These are phyloP conservation scores for Zootoca vivipara DNA, from an alignment of 2,113 vertebrate species.

Conservation along the genomic window DNA sequence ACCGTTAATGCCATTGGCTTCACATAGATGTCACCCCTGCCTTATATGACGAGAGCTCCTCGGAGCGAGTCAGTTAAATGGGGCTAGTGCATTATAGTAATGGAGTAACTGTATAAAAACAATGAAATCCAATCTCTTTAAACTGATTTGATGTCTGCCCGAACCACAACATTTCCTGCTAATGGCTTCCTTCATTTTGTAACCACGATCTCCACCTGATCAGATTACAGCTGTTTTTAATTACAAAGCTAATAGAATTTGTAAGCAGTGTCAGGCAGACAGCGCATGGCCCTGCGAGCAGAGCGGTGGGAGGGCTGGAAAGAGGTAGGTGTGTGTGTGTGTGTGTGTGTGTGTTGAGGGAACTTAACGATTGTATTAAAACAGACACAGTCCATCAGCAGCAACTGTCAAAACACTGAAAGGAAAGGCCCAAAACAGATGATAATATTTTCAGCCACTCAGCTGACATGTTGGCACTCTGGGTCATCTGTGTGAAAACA, in stretches of 20 bases:
- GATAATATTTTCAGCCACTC: neutral
- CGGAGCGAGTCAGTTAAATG: conserved; percentile 79
- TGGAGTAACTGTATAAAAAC: conserved; percentile 88
- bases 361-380: conserved; percentile 34
- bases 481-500: neutral
- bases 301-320: neutral
- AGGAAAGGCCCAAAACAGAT: conserved; percentile 4
- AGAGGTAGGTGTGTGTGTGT: neutral
- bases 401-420: conserved; percentile 41
- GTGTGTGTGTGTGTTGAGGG: neutral
- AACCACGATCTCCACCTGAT: conserved; percentile 84
- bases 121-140: conserved; percentile 84
- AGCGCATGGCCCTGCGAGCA: conserved; percentile 69
- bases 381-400: conserved; percentile 36
- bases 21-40: conserved; percentile 78
- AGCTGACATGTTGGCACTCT: neutral
- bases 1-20: conserved; percentile 63
- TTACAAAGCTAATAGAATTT: conserved; percentile 80
- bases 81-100: conserved; percentile 87
- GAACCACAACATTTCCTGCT: conserved; percentile 84
- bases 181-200: conserved; percentile 96
- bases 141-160: conserved; percentile 91
- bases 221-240: conserved; percentile 86
- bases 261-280: conserved; percentile 73
- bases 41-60: conserved; percentile 64